A percentile compares a stretch with the other conserved stretches of the same genome.
Evolutionary conservation across 2,797 vertebrate genomes (phyloP).

Genomic region (Melanogrammus aeglefinus): DNA sequence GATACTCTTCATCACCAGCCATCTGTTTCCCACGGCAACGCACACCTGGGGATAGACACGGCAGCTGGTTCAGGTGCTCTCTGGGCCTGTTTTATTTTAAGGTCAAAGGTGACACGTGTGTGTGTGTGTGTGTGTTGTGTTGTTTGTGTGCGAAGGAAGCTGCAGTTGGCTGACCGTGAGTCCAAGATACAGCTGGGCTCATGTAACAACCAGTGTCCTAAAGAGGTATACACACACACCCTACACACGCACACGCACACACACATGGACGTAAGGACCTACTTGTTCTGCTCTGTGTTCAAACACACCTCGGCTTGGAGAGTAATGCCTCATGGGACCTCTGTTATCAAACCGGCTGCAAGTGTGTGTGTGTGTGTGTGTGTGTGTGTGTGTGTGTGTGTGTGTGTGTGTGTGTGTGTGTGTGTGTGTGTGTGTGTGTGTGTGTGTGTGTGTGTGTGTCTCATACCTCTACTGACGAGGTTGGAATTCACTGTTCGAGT

Average conservation of each 20-base stretch:
- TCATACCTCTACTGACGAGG: neutral
- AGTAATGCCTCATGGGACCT: slow-evolving; percentile 39
- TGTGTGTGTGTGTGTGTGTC: neutral
- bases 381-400: slow-evolving; percentile 7
- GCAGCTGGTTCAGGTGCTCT: neutral
- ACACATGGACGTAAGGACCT: neutral
- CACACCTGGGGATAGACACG: neutral
- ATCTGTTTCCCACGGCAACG: neutral
- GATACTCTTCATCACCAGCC: neutral
- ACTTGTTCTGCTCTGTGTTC: slow-evolving; percentile 2
- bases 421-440: slow-evolving; percentile 2
- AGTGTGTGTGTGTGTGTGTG: slow-evolving; percentile 4
- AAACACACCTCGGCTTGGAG: neutral
- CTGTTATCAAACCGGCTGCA: slow-evolving; percentile 29
- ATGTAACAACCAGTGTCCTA: slow-evolving; percentile 69
- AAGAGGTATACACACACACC: slow-evolving; percentile 45
- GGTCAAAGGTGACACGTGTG: neutral
- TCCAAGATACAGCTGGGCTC: slow-evolving; percentile 43
- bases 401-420: slow-evolving; percentile 7
- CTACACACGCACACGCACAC: neutral
- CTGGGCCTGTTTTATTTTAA: neutral
- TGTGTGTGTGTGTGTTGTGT: slow-evolving; percentile 18
- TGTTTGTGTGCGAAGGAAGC: slow-evolving; percentile 47
- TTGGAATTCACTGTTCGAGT: neutral
- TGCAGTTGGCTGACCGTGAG: slow-evolving; percentile 41